These are phyloP conservation scores for Lordiphosa clarofinis DNA, from an alignment of 1,140 invertebrate species.

Conservation along the genomic window DNA sequence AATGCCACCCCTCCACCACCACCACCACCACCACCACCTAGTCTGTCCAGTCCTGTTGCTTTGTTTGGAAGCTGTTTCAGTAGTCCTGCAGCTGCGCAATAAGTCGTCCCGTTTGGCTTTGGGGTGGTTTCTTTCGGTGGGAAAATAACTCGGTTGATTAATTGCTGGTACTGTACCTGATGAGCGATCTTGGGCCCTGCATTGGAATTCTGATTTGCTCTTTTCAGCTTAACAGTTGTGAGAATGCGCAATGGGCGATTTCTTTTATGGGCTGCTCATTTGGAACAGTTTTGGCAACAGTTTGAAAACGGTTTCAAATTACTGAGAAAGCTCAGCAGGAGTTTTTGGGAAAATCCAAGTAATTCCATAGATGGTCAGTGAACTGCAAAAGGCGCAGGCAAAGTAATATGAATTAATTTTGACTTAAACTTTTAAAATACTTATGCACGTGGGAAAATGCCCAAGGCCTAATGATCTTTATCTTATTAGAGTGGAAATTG, in stretches of 20 bases:
- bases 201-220: conserved; percentile 63
- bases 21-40: conserved; percentile 28
- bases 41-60: conserved; percentile 4
- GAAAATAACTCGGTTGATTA: conserved; percentile 60
- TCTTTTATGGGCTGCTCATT: conserved; percentile 29
- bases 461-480: not conserved
- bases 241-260: conserved; percentile 35
- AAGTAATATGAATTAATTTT: no score
- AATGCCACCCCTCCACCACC: conserved; percentile 33
- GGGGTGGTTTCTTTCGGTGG: conserved; percentile 63
- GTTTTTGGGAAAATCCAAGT: not conserved
- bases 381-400: conserved; percentile 10
- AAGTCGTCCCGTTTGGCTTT: conserved; percentile 19
- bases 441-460: not conserved
- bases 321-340: conserved; percentile 35
- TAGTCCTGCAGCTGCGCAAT: conserved; percentile 65
- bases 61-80: conserved; percentile 32
- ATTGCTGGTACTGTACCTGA: conserved; percentile 56
- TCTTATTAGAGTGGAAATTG: not conserved
- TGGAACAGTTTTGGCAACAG: conserved; percentile 21
- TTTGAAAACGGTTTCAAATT: conserved; percentile 16
- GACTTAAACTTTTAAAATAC: no score
- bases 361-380: conserved; percentile 16
- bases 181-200: conserved; percentile 18
- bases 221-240: conserved; percentile 44